A percentile compares a stretch with the other conserved stretches of the same genome.
These are phyloP conservation scores for Eurytoma californica DNA, from an alignment of 2,888 invertebrate species.

Conservation along the genomic window DNA sequence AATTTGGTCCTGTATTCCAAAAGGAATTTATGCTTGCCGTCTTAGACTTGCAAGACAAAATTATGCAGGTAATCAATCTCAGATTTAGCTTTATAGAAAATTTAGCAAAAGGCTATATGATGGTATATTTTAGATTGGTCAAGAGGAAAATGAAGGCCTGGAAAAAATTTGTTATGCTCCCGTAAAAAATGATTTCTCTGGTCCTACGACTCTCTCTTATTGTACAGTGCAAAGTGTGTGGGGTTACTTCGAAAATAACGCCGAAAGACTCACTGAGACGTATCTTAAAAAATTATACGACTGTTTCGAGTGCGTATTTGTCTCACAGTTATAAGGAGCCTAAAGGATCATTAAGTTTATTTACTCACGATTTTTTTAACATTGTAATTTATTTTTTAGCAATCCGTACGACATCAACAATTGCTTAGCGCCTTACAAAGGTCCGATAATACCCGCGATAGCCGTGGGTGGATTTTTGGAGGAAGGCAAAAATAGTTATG, in stretches of 20 bases:
- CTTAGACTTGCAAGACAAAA: conserved; percentile 81
- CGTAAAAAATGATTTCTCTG: conserved; percentile 81
- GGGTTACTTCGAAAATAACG: conserved; percentile 85
- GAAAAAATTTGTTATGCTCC: conserved; percentile 91
- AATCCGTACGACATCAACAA: conserved; percentile 77
- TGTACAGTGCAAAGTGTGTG: conserved; percentile 90
- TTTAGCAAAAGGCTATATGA: not conserved
- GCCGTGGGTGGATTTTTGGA: conserved; percentile 87
- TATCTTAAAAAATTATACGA: conserved; percentile 72
- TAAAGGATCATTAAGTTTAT: not conserved
- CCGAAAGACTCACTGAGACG: conserved; percentile 77
- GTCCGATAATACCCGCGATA: conserved; percentile 90
- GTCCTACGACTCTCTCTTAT: conserved; percentile 76
- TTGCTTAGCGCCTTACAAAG: conserved; percentile 91
- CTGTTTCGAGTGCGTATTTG: conserved; percentile 74
- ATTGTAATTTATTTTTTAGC: conserved; percentile 69
- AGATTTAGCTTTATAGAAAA: not conserved
- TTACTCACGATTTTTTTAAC: conserved; percentile 27
- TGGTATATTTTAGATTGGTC: conserved; percentile 73
- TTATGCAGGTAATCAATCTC: conserved; percentile 77
- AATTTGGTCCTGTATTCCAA: conserved; percentile 86
- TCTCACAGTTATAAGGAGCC: not conserved
- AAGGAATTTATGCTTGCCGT: conserved; percentile 85
- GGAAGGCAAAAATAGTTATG: conserved; percentile 74
- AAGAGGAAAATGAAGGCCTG: conserved; percentile 77